Evolutionary conservation across 2,888 invertebrate species (phyloP), one percentile per base, ranked within the genome.

Genomic region (Schizotus pectinicornis): DNA sequence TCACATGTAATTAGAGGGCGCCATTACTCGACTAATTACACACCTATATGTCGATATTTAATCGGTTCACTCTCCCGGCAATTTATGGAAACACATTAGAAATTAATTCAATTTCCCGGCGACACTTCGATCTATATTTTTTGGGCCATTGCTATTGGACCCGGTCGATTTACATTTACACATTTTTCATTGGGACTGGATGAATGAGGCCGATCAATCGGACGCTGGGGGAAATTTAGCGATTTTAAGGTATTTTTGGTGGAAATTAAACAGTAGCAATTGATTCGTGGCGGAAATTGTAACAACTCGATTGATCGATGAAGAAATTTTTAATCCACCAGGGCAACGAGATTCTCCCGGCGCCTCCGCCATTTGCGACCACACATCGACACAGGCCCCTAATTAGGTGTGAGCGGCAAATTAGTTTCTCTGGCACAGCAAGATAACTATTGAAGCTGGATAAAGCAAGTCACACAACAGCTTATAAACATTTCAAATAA

Each of bases 1-100:
- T 76, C 76, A 73, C 75, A 72, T 77, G 71, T 74, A 77, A 78
- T 79, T 79, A 77, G 72, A 72, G 71, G 70, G 70, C 68, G 66
- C 73, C 69, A 71, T 76, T 75, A 75, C 70, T 71, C 64, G 59
- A 69, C 71, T 74, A 75, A 77, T 77, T 76, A 74, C 72, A 73
- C 70, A 56, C 72, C 72, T 68, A 72, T 71, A 71, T 69, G 71
- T 71, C 71, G 72, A 74, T 74, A 70, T 70, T 72, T 68, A 71
- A 72, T 72, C 69, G 71, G 61, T 64, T 47, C 60, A 59, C 22
- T 56, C 63, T 54, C 51, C 50, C 22, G 52, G 50, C 45, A 55
- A 71, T 72, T 71, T 70, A 71, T 69, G 67, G 66, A 55, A 68
- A 69, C 68, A 65, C 70, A 71, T 70, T 71, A 70, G 67, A 69